Percentiles rank a stretch among this genome's conserved stretches.
These are phyloP conservation scores for Hestina assimilis DNA, from an alignment of 1,140 invertebrate species.

Conservation along the genomic window DNA sequence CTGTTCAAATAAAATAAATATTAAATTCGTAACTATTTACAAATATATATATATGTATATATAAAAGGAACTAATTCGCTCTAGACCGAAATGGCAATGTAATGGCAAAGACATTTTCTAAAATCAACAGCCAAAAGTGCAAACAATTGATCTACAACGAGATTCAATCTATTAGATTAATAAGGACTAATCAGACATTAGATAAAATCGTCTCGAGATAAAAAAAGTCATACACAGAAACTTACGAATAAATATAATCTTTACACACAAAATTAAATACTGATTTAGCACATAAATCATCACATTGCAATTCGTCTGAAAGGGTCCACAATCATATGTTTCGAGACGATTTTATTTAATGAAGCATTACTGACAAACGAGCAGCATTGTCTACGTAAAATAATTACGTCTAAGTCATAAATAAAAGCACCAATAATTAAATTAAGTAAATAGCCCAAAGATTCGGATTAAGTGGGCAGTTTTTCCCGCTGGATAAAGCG, in stretches of 20 bases:
- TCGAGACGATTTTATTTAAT: slow-evolving; percentile 14
- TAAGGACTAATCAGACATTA: slow-evolving; percentile 7
- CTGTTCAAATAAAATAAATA: slow-evolving; percentile 59
- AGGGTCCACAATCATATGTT: slow-evolving; percentile 1
- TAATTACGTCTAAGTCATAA: slow-evolving; percentile 28
- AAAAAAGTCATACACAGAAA: neutral
- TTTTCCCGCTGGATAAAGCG: neutral
- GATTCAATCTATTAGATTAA: slow-evolving; percentile 32
- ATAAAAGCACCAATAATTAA: slow-evolving; percentile 41
- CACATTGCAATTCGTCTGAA: neutral
- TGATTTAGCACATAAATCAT: neutral
- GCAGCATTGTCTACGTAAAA: slow-evolving; percentile 16
- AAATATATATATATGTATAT: slow-evolving; percentile 45
- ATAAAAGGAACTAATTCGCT: slow-evolving; percentile 73
- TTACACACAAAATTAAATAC: slow-evolving; percentile 16
- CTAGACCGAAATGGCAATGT: slow-evolving; percentile 76
- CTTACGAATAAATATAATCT: slow-evolving; percentile 5
- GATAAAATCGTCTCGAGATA: slow-evolving; percentile 18
- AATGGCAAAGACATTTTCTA: slow-evolving; percentile 72
- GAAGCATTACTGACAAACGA: neutral
- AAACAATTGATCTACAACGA: slow-evolving; percentile 49
- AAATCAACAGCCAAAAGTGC: slow-evolving; percentile 60
- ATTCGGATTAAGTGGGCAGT: slow-evolving; percentile 22
- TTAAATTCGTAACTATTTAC: slow-evolving; percentile 73
- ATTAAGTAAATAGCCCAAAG: slow-evolving; percentile 47